A percentile compares a stretch with the other conserved stretches of the same genome.
These are phyloP conservation scores for Rhinichthys klamathensis DNA, from an alignment of 2,113 vertebrate species.

Conservation along the genomic window DNA sequence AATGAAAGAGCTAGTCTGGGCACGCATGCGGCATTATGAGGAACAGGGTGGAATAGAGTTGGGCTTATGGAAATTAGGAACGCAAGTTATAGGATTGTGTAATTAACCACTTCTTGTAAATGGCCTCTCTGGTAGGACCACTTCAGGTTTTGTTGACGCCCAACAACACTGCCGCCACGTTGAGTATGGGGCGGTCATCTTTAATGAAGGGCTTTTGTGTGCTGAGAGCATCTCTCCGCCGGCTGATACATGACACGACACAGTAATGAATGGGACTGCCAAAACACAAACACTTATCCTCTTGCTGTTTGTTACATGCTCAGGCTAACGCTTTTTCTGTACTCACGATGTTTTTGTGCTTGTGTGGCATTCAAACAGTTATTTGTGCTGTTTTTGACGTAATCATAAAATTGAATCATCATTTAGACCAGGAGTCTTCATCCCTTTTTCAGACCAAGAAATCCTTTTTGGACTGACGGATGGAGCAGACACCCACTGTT, in stretches of 20 bases:
- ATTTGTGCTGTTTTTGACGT: background rate
- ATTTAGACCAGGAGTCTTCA: background rate
- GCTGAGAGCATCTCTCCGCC: background rate
- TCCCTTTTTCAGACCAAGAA: background rate
- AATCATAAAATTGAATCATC: constrained; percentile 13
- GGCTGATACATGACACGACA: constrained; percentile 12
- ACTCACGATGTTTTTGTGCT: constrained; percentile 1
- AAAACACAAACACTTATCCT: background rate
- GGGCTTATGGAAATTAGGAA: constrained; percentile 21
- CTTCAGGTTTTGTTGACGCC: background rate
- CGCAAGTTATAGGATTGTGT: constrained; percentile 21
- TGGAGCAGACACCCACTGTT: background rate
- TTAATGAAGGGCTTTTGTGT: constrained; percentile 26
- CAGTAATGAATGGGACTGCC: constrained; percentile 5
- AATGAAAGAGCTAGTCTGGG: constrained; percentile 50
- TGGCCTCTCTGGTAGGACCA: background rate
- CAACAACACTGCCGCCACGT: background rate
- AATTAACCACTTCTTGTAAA: constrained; percentile 19
- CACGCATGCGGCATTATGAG: background rate
- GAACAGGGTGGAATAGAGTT: background rate
- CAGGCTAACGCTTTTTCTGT: background rate
- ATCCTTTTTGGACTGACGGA: background rate
- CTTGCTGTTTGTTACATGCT: background rate
- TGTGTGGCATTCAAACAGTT: background rate
- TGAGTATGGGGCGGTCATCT: constrained; percentile 4